Evolutionary conservation across 2,888 invertebrate species (phyloP).

Genomic region (Dorcus hopei): DNA sequence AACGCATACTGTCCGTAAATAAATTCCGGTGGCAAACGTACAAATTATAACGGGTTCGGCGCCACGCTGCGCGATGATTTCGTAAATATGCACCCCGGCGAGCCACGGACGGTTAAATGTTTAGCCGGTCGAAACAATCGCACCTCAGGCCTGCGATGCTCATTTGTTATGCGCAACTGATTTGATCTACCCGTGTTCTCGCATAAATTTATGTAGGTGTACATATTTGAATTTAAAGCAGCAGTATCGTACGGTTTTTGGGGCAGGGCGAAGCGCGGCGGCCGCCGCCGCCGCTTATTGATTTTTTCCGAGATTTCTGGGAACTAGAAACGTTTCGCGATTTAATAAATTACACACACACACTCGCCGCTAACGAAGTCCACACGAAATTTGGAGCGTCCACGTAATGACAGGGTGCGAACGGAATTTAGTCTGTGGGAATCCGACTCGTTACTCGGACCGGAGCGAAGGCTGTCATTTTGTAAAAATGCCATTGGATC

Average conservation of each 20-base stretch:
- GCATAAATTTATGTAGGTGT: constrained; percentile 37
- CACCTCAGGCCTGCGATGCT: constrained; percentile 37
- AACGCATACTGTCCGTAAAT: not conserved
- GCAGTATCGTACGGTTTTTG: not conserved
- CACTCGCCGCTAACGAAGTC: constrained; percentile 22
- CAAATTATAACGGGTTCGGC: constrained; percentile 1
- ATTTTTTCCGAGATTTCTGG: not conserved
- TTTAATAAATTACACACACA: constrained; percentile 2
- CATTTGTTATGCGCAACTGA: constrained; percentile 41
- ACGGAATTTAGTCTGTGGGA: constrained; percentile 7
- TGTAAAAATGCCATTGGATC: not conserved
- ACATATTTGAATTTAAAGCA: constrained; percentile 7
- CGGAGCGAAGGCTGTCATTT: constrained; percentile 2
- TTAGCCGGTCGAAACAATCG: constrained; percentile 38
- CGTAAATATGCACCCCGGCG: constrained; percentile 34
- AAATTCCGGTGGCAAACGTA: not conserved
- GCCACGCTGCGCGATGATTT: constrained; percentile 19
- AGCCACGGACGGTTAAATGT: constrained; percentile 31
- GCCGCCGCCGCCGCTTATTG: not conserved
- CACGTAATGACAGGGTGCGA: constrained; percentile 26
- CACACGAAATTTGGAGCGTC: constrained; percentile 18
- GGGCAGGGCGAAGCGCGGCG: not conserved
- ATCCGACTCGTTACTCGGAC: constrained; percentile 5
- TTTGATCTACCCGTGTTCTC: constrained; percentile 38
- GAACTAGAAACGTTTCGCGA: constrained; percentile 4